Evolutionary conservation across 2,113 vertebrate species (phyloP), one percentile per base, ranked within the genome.

Genomic region (Poecilia latipinna): DNA sequence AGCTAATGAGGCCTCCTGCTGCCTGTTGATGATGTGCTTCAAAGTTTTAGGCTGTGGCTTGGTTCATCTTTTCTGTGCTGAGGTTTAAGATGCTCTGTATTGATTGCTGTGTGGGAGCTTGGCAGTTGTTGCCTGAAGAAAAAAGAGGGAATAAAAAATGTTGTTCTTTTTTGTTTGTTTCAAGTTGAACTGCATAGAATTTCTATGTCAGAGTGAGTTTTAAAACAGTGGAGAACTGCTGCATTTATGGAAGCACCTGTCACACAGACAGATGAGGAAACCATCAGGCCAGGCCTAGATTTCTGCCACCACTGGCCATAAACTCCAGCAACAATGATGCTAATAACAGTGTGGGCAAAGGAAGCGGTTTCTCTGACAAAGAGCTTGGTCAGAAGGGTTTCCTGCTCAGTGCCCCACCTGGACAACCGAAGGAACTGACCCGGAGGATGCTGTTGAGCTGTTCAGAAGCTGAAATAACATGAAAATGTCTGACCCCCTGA

Each of bases 271-370:
- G 15, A 48, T 48, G 4, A 29, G 29, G 29, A 29, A 72, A 4
- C 72, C 69, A 83, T 7, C 95, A 94, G 79, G 70, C 85, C 42
- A 93, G 94, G 44, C 94, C 93, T 8, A 93, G 95, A 10, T 95
- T 95, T 74, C 95, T 99, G 75, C 98, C 97, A 0, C 97, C 97
- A 1, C 87, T 98, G 61, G 95, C 92, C 65, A 91, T 92, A 8
- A 79, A 88, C 19, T 84, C 93, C 22, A 2, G 61, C 54, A 37
- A 66, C 12, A 76, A 90, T 26, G 82, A 93, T 31, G 83, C 42
- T n/a, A 82, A 68, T 54, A 54, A 63, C 8, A 48, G 15, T 72
- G 51, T 80, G 17, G 15, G 75, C 26, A 80, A 48, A 32, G 86
- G 61, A 66, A 94, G 93, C 44, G 70, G 92, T 8, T 88, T 90